phyloP scores from a whole-genome alignment of 23 tunicate genomes.

The Phallusia fumigata region DNA sequence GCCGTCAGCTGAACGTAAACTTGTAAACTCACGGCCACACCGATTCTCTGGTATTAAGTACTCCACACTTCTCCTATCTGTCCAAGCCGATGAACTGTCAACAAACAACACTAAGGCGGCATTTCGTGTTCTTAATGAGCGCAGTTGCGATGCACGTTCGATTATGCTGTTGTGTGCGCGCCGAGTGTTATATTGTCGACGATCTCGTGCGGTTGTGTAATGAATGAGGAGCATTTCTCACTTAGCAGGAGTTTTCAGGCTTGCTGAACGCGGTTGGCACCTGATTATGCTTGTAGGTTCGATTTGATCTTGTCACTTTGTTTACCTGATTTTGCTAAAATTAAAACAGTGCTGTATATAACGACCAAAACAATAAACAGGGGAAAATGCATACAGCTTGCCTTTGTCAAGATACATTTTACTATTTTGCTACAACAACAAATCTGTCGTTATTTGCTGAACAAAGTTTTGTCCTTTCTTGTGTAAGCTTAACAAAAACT shows the following conservation, averaged over 20 bases:
- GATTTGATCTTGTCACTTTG: too few relatives aligned
- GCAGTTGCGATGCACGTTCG: background rate
- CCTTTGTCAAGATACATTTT: too few relatives aligned
- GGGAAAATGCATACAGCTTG: too few relatives aligned
- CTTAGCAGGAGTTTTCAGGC: background rate
- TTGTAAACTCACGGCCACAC: background rate
- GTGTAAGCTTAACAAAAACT: too few relatives aligned
- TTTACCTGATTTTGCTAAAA: too few relatives aligned
- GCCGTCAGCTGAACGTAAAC: slow-evolving; percentile 8
- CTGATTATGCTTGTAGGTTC: background rate
- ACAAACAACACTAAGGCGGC: background rate
- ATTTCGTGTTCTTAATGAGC: background rate
- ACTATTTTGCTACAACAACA: too few relatives aligned
- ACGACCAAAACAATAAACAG: too few relatives aligned
- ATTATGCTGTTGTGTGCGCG: background rate
- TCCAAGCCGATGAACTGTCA: background rate
- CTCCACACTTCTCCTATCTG: slow-evolving; percentile 1
- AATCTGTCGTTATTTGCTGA: too few relatives aligned
- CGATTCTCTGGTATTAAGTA: background rate
- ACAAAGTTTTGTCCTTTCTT: too few relatives aligned
- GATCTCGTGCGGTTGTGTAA: background rate
- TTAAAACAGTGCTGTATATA: too few relatives aligned
- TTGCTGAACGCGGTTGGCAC: background rate
- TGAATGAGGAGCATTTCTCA: background rate
- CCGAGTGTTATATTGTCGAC: background rate